phyloP scores from a whole-genome alignment of 2,797 vertebrate genomes.

The Sebastes cheni region DNA sequence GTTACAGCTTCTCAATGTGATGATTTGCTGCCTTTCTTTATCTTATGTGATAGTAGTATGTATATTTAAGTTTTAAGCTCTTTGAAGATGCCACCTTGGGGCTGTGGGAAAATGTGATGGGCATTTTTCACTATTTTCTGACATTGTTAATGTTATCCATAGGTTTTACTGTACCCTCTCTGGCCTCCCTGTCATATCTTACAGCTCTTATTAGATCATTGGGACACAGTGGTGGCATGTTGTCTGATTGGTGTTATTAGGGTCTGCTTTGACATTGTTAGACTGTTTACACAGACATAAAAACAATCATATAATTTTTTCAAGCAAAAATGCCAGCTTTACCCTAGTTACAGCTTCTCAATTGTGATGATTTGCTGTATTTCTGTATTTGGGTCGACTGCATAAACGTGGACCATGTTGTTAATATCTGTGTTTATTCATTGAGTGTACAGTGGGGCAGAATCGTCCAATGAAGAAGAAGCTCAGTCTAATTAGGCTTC shows the following conservation, averaged over 20 bases:
- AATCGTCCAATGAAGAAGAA: slow-evolving; percentile 18
- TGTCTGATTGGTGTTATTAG: background rate
- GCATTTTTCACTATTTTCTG: background rate
- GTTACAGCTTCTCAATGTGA: no score
- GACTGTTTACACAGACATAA: background rate
- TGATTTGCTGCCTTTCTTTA: background rate
- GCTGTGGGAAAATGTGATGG: background rate
- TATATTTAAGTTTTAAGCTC: background rate
- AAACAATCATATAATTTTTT: no score
- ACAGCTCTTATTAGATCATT: background rate
- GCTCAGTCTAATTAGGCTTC: slow-evolving; percentile 42
- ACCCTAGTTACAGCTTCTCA: no score
- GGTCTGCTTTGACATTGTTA: background rate
- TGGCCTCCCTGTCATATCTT: background rate
- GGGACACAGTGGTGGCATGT: background rate
- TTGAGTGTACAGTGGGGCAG: slow-evolving; percentile 24
- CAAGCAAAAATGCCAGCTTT: no score
- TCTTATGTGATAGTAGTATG: background rate
- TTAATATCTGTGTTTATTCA: slow-evolving; percentile 18
- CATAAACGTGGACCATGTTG: background rate
- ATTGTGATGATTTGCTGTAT: background rate
- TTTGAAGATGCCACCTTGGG: background rate
- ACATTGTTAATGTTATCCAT: background rate
- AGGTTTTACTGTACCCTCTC: background rate
- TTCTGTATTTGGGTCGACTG: background rate